Evolutionary conservation across 2,888 invertebrate species (phyloP).

Genomic region (Sesia bembeciformis): DNA sequence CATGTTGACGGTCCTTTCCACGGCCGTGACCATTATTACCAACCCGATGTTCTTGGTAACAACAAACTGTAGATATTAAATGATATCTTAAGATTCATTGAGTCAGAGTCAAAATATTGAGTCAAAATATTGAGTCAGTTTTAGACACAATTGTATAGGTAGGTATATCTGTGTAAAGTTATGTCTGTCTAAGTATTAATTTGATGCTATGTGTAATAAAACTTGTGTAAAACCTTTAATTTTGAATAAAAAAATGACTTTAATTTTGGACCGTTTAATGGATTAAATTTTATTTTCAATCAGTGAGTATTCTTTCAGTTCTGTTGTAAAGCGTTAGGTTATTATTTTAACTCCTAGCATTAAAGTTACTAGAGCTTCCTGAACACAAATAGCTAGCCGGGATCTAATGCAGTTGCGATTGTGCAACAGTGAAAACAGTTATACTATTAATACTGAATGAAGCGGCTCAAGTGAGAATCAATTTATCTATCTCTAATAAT

Average conservation of each 20-base stretch:
- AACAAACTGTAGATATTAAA: conserved; percentile 19
- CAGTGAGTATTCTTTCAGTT: too few species aligned
- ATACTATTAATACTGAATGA: conserved; percentile 6
- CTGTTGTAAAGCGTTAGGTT: too few species aligned
- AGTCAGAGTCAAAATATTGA: too few species aligned
- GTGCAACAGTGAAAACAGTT: conserved; percentile 26
- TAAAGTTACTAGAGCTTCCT: conserved; percentile 30
- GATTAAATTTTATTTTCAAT: too few species aligned
- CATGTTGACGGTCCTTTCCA: conserved; percentile 47
- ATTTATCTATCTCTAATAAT: not conserved
- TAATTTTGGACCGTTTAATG: too few species aligned
- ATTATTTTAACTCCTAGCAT: not conserved
- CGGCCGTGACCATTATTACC: conserved; percentile 47
- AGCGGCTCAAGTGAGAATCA: conserved; percentile 1
- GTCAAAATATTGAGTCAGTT: too few species aligned
- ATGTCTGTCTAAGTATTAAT: too few species aligned
- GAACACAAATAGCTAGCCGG: conserved; percentile 39
- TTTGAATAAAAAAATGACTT: too few species aligned
- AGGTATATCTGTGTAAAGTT: too few species aligned
- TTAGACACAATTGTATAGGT: too few species aligned
- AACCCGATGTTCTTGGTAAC: conserved; percentile 23
- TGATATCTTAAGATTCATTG: conserved; percentile 4
- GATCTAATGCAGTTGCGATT: conserved; percentile 38
- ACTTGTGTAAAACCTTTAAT: too few species aligned
- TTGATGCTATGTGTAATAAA: too few species aligned